phyloP scores from a whole-genome alignment of 2,888 invertebrate species.

The Leistus spinibarbis region DNA sequence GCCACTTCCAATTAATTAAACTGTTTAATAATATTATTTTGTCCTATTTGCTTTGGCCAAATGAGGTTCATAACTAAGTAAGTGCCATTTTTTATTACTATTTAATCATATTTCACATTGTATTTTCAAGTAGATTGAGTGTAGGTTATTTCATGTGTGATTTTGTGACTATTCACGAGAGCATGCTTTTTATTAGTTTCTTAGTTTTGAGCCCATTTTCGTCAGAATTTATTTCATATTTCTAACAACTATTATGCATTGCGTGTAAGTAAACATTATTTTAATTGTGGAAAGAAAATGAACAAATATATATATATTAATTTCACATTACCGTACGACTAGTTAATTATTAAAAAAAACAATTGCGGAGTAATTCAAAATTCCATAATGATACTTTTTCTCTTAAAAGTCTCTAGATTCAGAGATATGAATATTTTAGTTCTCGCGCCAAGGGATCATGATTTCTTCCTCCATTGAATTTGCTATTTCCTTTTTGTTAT shows the following conservation, averaged over 20 bases:
- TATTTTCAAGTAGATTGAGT: not conserved
- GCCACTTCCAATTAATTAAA: conserved; percentile 4
- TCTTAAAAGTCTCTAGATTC: too few species aligned
- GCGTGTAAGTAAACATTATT: not conserved
- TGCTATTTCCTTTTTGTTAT: too few species aligned
- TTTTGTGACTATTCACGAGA: conserved; percentile 5
- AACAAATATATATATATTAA: too few species aligned
- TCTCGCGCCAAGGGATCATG: too few species aligned
- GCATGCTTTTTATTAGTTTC: conserved; percentile 28
- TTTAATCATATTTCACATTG: not conserved
- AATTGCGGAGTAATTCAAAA: too few species aligned
- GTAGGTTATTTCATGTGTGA: conserved; percentile 24
- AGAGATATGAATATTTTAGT: too few species aligned
- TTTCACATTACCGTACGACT: too few species aligned
- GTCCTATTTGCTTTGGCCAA: conserved; percentile 42
- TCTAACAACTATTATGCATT: not conserved
- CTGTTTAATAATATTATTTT: conserved; percentile 29
- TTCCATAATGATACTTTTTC: too few species aligned
- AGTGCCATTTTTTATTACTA: conserved; percentile 41
- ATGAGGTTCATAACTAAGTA: conserved; percentile 49
- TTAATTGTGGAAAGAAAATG: not conserved
- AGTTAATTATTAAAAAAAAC: too few species aligned
- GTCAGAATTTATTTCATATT: conserved; percentile 13
- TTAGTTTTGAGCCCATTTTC: conserved; percentile 39
- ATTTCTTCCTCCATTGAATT: too few species aligned